phyloP scores from a whole-genome alignment of 2,113 vertebrate species.

The Arothron firmamentum region DNA sequence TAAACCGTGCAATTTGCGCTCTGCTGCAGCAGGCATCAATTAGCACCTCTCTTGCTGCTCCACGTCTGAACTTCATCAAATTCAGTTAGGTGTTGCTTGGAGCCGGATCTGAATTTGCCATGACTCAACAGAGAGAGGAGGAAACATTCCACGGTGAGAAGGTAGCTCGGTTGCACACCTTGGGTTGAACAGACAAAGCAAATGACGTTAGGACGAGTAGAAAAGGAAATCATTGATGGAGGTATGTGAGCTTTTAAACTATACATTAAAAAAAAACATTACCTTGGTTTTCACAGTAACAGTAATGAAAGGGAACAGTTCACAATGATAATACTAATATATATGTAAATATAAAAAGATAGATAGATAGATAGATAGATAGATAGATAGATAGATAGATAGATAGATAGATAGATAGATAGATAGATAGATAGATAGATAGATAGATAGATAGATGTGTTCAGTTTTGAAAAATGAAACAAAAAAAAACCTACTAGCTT shows the following conservation, averaged over 20 bases:
- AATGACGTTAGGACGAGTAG: neutral
- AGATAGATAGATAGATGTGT: too few species aligned
- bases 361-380: too few species aligned
- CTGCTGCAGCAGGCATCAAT: conserved; percentile 65
- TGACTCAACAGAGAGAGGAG: conserved; percentile 40
- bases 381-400: too few species aligned
- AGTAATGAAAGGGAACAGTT: neutral
- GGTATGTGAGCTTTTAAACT: conserved; percentile 16
- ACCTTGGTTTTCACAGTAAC: too few species aligned
- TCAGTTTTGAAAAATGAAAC: neutral
- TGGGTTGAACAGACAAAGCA: conserved; percentile 28
- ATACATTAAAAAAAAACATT: neutral
- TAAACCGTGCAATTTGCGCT: conserved; percentile 61
- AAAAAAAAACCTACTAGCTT: neutral
- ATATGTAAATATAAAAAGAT: neutral
- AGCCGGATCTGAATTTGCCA: conserved; percentile 48
- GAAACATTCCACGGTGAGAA: conserved; percentile 25
- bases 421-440: too few species aligned
- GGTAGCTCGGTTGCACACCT: conserved; percentile 44
- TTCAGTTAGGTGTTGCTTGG: conserved; percentile 34
- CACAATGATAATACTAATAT: neutral
- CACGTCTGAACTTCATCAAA: conserved; percentile 55
- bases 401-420: too few species aligned
- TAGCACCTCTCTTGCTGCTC: conserved; percentile 60
- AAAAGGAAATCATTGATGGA: neutral